Evolutionary conservation across 2,113 vertebrate genomes (phyloP).

Genomic region (Eira barbara): DNA sequence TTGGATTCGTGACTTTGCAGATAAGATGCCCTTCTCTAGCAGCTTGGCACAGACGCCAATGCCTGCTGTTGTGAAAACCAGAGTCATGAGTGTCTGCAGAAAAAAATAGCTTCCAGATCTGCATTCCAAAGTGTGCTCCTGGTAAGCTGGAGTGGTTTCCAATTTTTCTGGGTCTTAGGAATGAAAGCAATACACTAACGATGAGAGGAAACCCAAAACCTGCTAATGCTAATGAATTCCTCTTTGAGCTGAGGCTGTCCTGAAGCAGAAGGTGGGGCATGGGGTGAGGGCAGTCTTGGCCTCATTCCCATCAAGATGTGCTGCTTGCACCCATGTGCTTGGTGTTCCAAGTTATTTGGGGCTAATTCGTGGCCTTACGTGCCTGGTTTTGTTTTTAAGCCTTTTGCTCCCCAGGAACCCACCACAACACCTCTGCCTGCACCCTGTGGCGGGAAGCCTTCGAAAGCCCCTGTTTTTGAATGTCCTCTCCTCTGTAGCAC

Average conservation of each 20-base stretch:
- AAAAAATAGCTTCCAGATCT: constrained; percentile 45
- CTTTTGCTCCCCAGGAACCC: background rate
- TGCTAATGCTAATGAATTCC: accelerated
- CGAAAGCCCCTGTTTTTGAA: background rate
- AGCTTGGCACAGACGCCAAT: background rate
- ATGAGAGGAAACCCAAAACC: background rate
- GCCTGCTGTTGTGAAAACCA: constrained; percentile 56
- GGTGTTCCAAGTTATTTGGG: background rate
- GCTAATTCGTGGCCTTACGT: background rate
- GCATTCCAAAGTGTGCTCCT: background rate
- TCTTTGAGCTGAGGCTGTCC: background rate
- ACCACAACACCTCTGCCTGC: background rate
- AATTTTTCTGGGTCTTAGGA: background rate
- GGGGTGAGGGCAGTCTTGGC: background rate
- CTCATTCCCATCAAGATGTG: background rate
- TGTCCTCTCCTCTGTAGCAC: background rate
- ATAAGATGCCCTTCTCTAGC: constrained; percentile 49
- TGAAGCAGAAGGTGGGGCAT: background rate
- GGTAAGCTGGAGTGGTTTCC: background rate
- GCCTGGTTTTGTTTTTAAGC: background rate
- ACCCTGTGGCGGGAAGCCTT: background rate
- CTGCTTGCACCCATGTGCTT: background rate
- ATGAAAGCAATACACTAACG: background rate
- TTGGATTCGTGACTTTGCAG: constrained; percentile 63
- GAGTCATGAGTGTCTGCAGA: constrained; percentile 10